Evolutionary conservation across 2,888 invertebrate genomes (phyloP), one percentile per base, ranked within the genome.

Genomic region (Ephialtes manifestator): DNA sequence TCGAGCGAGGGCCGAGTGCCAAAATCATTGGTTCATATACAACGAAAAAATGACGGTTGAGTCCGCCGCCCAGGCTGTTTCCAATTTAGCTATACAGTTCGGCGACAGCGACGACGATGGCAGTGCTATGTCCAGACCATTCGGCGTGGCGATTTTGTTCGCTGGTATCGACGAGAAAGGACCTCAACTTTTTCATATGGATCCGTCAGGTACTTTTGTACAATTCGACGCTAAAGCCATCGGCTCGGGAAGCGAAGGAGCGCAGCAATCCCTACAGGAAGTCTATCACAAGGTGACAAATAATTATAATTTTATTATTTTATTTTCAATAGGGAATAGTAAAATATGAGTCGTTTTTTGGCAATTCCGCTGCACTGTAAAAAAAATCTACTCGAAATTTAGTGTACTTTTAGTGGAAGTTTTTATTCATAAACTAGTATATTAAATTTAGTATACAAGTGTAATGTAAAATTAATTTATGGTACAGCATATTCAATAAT

Each of bases 211-310:
- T 39, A 99, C 99, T 0, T 99, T 98, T 94, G 98, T 99, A 84
- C 97, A 98, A 93, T 99, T 98, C 94, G 98, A 99, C 91, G 99
- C 99, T 46, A 99, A 99, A 95, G 99, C 99, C 2, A 99, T 99
- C 89, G 99, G 99, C 0, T 99, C 99, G 0, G 99, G 99, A 48
- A 99, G 99, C 89, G 99, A 99, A 95, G 99, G 99, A 0, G 99
- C 99, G 68, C 99, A 99, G 94, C 99, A 99, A 94, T 98, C 98
- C 91, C 94, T 97, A 65, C 96, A 97, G 92, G 97, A 97, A 93
- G 95, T 96, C 80, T 97, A 96, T 92, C 94, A 95, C 86, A 95
- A 95, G 93, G 95, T 95, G 90, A 83, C 46, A 76, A n/a, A 60
- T 60, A 74, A 31, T 70, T 24, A n/a, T 7, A 35, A 58, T 43